Evolutionary conservation across 2,113 vertebrate species (phyloP), one percentile per base, ranked within the genome.

Genomic region (Perccottus glenii): DNA sequence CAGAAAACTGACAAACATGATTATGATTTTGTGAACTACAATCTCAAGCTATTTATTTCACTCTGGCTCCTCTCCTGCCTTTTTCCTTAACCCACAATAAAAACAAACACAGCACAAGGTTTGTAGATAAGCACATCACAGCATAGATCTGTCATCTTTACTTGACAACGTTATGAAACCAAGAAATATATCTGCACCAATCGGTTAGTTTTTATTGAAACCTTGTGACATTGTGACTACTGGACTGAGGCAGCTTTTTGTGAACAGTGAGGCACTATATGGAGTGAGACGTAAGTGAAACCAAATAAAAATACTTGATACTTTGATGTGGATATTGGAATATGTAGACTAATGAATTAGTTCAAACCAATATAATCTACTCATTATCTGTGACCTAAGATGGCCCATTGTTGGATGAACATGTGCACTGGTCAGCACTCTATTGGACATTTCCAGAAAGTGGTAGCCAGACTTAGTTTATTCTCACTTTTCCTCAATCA

Each of bases 401-500:
- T 40, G 38, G 33, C 33, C 51, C 4, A 14, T 53, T 32, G 14
- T 9, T 60, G 38, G 48, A 42, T 52, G 45, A 42, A 35, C 47
- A 52, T 44, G 44, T 16, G 19, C 16, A 16, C 64, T 66, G 48
- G 50, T 40, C 47, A 47, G 62, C 36, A 56, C 70, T 75, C 69
- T 68, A 58, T 12, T 63, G 82, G 77, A 74, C 77, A 77, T 83
- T 82, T 83, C 64, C 86, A 80, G 80, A 82, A 89, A 87, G 72
- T 72, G 76, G 82, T 72, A 74, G 77, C 74, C 60, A 85, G 83
- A 85, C 79, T 83, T 60, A 81, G 83, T 88, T 87, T 80, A 84
- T 86, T 82, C 80, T 78, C 78, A 64, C 71, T 73, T 63, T 75
- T 75, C 77, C 75, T 82, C 75, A 85, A 90, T 90, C 79, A 83